Conservation (phyloP, 2,888 invertebrate genomes). For the Melanophora roralis region DNA sequence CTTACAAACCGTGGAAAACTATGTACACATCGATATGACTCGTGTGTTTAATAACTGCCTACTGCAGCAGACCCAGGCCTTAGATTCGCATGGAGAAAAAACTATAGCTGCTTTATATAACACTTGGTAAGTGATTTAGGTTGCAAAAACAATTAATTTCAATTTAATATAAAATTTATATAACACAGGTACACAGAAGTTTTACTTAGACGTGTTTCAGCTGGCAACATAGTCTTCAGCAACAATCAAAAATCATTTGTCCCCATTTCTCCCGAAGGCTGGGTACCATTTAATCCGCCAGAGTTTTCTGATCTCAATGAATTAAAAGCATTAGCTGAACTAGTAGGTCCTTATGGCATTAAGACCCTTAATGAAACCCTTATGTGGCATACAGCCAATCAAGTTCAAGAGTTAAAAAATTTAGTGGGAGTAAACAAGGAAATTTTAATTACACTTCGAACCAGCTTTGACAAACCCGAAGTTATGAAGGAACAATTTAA, state of each 20-base stretch:
- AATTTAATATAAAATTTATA: neutral
- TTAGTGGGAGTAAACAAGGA: conserved; percentile 95
- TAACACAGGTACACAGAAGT: conserved; percentile 80
- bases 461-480: conserved; percentile 99
- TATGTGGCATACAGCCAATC: conserved; percentile 99
- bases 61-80: conserved; percentile 96
- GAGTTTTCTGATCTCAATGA: conserved; percentile 99
- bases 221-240: conserved; percentile 97
- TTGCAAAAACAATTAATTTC: neutral
- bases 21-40: conserved; percentile 98
- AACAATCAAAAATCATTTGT: conserved; percentile 98
- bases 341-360: conserved; percentile 99
- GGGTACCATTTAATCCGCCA: conserved; percentile 97
- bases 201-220: conserved; percentile 91
- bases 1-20: conserved; percentile 98
- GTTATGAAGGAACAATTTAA: conserved; percentile 98
- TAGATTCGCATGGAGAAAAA: conserved; percentile 97
- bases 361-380: conserved; percentile 96
- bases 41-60: conserved; percentile 98
- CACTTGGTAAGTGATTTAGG: conserved; percentile 82
- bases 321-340: conserved; percentile 93
- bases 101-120: conserved; percentile 96
- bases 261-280: conserved; percentile 92
- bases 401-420: conserved; percentile 96
- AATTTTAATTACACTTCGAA: conserved; percentile 90